phyloP scores from a whole-genome alignment of 2,888 invertebrate species.

The Sinodicranocentrus sp. region DNA sequence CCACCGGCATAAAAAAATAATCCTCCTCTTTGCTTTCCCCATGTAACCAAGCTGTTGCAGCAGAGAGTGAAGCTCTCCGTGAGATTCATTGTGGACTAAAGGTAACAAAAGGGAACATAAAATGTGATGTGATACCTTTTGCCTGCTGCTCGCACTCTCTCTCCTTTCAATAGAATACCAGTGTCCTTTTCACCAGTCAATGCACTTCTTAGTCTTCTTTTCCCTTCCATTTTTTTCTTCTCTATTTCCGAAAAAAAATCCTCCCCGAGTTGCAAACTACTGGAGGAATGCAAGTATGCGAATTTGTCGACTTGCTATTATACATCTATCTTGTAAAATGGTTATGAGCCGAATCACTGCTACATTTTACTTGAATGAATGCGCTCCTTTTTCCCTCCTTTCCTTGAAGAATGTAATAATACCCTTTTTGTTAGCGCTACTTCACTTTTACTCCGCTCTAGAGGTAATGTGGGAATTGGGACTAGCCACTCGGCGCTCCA shows the following conservation, averaged over 20 bases:
- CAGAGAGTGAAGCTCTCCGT: no score
- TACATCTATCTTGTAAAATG: conserved; percentile 9
- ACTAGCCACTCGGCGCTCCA: not conserved
- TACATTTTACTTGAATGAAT: conserved; percentile 4
- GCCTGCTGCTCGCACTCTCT: not conserved
- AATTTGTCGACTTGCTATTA: conserved; percentile 2
- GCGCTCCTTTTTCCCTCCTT: not conserved
- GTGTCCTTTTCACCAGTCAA: not conserved
- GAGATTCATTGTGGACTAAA: conserved; percentile 1
- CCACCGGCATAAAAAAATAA: no score
- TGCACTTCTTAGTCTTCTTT: conserved; percentile 7
- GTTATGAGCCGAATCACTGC: conserved; percentile 10
- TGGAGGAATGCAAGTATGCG: not conserved
- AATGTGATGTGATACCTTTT: conserved; percentile 20
- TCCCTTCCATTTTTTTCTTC: not conserved
- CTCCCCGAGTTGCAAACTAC: no score
- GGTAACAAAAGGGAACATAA: conserved; percentile 16
- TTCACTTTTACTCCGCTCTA: not conserved
- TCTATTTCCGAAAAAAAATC: not conserved
- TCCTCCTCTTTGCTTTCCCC: no score
- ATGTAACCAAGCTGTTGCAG: no score
- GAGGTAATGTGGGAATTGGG: conserved; percentile 27
- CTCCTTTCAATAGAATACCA: not conserved
- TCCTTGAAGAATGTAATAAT: conserved; percentile 5
- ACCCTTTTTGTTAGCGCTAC: not conserved